A percentile compares a stretch with the other conserved stretches of the same genome.
Evolutionary conservation across 2,797 vertebrate species (phyloP).

Genomic region (Chloroceryle amazona): DNA sequence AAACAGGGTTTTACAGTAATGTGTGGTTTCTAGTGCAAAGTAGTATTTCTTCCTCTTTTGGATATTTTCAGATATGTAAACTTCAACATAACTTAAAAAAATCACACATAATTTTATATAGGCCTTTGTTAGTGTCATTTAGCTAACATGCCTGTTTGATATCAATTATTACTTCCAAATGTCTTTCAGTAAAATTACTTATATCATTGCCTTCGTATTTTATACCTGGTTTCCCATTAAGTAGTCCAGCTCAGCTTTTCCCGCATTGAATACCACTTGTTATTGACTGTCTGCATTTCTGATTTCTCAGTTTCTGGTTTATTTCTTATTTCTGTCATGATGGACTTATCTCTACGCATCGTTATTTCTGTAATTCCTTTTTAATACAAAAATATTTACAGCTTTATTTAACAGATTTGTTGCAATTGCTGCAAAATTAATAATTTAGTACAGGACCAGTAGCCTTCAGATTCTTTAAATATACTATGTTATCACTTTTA

Average conservation of each 20-base stretch:
- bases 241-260: not conserved
- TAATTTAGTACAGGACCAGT: not conserved
- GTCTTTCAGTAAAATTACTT: not conserved
- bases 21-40: not conserved
- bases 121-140: not conserved
- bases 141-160: not conserved
- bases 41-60: not conserved
- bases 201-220: not conserved
- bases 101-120: not conserved
- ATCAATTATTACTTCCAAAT: not conserved
- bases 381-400: not conserved
- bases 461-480: not conserved
- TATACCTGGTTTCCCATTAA: not conserved
- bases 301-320: not conserved
- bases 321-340: not conserved
- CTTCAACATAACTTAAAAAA: not conserved
- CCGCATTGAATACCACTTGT: not conserved
- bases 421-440: not conserved
- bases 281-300: not conserved
- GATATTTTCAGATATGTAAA: not conserved
- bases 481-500: not conserved
- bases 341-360: not conserved
- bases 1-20: not conserved
- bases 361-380: not conserved
- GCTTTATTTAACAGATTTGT: not conserved